These are phyloP conservation scores for rabbit (Oryctolagus cuniculus) DNA, from an alignment of 2,113 vertebrate species.

Conservation along the genomic window mOryCun1.1 NC_091434.1:175515001-175515500, in stretches of 20 bases:
- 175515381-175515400: fast-evolving
- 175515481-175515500: fast-evolving
- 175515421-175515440: fast-evolving
- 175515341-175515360: background rate
- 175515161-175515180: background rate
- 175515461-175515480: too few relatives aligned
- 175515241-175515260: background rate
- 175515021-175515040: background rate
- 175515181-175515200: background rate
- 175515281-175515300: fast-evolving
- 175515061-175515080: background rate
- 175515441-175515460: fast-evolving
- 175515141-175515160: background rate
- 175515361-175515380: background rate
- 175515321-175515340: background rate
- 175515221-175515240: background rate
- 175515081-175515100: background rate
- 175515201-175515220: background rate
- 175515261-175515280: background rate
- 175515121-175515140: background rate
- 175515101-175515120: background rate
- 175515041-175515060: background rate
- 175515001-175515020: background rate
- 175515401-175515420: background rate
- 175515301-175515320: background rate